These are phyloP conservation scores for Stenurella melanura DNA, from an alignment of 2,888 invertebrate species.

Conservation along the genomic window DNA sequence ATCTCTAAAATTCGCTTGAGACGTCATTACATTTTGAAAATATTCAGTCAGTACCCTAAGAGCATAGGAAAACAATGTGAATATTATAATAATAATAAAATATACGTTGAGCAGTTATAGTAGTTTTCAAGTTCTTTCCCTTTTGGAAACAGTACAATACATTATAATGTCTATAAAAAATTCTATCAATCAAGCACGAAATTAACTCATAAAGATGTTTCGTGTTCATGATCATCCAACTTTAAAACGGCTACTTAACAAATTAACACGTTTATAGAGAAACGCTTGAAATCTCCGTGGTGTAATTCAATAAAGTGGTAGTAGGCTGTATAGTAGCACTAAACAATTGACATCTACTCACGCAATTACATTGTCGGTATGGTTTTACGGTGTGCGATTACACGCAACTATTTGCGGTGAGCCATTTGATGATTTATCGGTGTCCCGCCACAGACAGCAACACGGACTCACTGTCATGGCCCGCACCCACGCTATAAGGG, in stretches of 20 bases:
- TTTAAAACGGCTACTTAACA: constrained; percentile 29
- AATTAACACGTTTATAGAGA: constrained; percentile 39
- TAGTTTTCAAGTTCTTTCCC: background rate
- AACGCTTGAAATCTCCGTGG: constrained; percentile 35
- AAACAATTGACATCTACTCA: constrained; percentile 59
- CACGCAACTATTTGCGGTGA: constrained; percentile 49
- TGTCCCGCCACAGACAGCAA: constrained; percentile 17
- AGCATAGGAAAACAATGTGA: no score
- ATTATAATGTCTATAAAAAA: background rate
- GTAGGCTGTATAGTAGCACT: constrained; percentile 45
- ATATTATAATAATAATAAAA: background rate
- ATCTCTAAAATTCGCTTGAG: no score
- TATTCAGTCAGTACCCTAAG: no score
- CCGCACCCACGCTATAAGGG: constrained; percentile 38
- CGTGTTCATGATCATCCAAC: constrained; percentile 24
- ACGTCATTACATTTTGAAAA: no score
- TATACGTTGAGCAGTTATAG: background rate
- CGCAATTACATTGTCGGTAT: constrained; percentile 56
- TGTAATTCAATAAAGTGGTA: constrained; percentile 43
- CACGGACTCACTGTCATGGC: background rate
- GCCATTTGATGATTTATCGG: constrained; percentile 47
- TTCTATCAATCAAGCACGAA: background rate
- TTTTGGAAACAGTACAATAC: no score
- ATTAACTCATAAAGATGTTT: background rate
- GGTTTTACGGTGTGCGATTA: constrained; percentile 51